Base-by-base conservation (phyloP, 2,888 invertebrate genomes). In the Protula sp. region DNA sequence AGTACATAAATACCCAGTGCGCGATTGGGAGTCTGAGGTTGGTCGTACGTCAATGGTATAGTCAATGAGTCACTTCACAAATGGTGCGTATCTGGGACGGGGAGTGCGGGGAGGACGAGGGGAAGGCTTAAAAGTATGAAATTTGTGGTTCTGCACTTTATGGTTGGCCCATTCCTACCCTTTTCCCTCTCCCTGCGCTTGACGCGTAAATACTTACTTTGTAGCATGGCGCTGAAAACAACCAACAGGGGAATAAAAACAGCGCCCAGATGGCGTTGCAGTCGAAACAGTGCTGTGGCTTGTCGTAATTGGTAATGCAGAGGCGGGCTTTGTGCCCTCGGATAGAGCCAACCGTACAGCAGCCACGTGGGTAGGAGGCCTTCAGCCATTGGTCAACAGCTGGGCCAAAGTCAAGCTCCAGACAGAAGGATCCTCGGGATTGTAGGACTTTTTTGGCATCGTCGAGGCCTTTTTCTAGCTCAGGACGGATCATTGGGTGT, bases 391-490 rank as follows among this genome's bases (percentile, higher is more conserved):
- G 47, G 55, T 64, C 64, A n/a, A 70, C 64, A 19, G 66, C 61
- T 26, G 64, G 60, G n/a, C 68, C 69, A 30, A 70, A 66, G 61
- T 70, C 68, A 53, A 70, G 64, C 69, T 69, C 65, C 31, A 70
- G 53, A 56, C 70, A 70, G 57, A 70, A 67, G 2, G 29, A 51
- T 1, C 63, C 62, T 48, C 64, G 38, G 2, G 66, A 60, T 30
- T 67, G 66, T 28, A 70, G 55, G 30, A 67, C 63, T 53, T 64
- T 69, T 29, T 64, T 59, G 14, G 63, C 64, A 47, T 61, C 30
- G 4, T 70, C 68, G 47, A 70, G 54, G 3, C 57, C 67, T 22
- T 51, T 53, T 55, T 70, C 70, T 22, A 70, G 50, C 28, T 68
- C 66, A 9, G 66, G 65, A 24, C 69, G 62, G 30, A 70, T 64